Conservation (phyloP, 2,888 invertebrate species). For the Carcina quercana region DNA sequence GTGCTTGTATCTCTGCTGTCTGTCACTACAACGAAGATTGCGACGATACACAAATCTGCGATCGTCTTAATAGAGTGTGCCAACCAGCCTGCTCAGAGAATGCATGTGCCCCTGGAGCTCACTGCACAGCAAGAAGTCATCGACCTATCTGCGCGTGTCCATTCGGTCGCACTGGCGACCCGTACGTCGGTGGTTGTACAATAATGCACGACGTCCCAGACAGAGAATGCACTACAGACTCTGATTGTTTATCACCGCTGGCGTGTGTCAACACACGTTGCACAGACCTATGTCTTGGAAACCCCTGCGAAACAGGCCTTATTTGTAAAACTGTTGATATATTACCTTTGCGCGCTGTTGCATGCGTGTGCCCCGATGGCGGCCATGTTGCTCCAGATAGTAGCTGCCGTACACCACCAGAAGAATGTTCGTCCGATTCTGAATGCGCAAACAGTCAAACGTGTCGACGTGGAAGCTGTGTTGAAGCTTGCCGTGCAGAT, state of each 20-base stretch:
- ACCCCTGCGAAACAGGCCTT: constrained; percentile 85
- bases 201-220: constrained; percentile 31
- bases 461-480: constrained; percentile 84
- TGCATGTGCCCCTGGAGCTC: constrained; percentile 84
- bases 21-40: constrained; percentile 94
- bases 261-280: constrained; percentile 87
- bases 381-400: constrained; percentile 83
- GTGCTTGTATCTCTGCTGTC: constrained; percentile 87
- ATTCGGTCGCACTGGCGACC: constrained; percentile 84
- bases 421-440: constrained; percentile 80
- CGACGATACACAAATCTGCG: constrained; percentile 88
- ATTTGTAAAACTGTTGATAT: constrained; percentile 87
- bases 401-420: constrained; percentile 78
- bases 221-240: constrained; percentile 82
- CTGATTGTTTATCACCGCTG: constrained; percentile 82
- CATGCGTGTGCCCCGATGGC: constrained; percentile 90
- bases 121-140: constrained; percentile 84
- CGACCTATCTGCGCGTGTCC: constrained; percentile 86
- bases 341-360: constrained; percentile 86
- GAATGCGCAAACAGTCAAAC: constrained; percentile 85
- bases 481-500: constrained; percentile 85
- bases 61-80: constrained; percentile 87
- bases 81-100: constrained; percentile 88
- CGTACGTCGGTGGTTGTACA: constrained; percentile 75
- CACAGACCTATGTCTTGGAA: constrained; percentile 83